Percentiles rank a stretch among this genome's conserved stretches.
phyloP scores from a whole-genome alignment of 2,113 vertebrate genomes.

The Tor tambroides region DNA sequence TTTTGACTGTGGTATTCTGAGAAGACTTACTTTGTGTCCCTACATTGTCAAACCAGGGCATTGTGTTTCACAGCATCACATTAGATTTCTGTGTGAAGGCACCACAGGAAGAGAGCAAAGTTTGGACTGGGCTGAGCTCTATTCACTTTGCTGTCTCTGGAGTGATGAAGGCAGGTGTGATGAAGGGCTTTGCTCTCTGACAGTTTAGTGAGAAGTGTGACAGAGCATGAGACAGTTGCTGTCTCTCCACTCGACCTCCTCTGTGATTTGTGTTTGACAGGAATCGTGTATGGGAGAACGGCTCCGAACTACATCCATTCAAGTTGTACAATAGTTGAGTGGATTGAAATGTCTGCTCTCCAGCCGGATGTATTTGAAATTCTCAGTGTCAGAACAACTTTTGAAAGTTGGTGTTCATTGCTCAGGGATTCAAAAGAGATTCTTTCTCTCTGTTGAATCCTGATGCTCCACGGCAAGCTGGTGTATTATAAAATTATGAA shows the following conservation, averaged over 20 bases:
- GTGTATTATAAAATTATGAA: neutral
- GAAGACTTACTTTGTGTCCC: neutral
- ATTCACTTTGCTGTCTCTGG: neutral
- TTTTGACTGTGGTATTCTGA: neutral
- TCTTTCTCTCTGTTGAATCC: neutral
- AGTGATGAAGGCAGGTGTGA: slow-evolving; percentile 27
- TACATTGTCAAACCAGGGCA: neutral
- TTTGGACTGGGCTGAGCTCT: neutral
- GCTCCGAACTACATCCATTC: neutral
- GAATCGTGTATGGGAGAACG: neutral
- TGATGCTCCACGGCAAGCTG: neutral
- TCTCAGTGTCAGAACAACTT: neutral
- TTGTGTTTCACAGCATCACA: neutral
- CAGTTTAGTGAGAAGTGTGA: slow-evolving; percentile 19
- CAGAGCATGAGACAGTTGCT: slow-evolving; percentile 16
- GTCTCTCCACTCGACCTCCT: neutral
- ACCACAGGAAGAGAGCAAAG: neutral
- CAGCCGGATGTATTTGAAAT: neutral
- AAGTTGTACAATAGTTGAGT: neutral
- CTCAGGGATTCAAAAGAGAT: neutral
- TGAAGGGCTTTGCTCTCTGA: neutral
- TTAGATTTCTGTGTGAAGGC: neutral
- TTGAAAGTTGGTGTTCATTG: neutral
- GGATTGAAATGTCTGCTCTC: slow-evolving; percentile 6
- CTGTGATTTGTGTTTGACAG: slow-evolving; percentile 26